Percentiles rank a stretch among this genome's conserved stretches.
Evolutionary conservation across 2,888 invertebrate genomes (phyloP).

Genomic region (Campoletis raptor): DNA sequence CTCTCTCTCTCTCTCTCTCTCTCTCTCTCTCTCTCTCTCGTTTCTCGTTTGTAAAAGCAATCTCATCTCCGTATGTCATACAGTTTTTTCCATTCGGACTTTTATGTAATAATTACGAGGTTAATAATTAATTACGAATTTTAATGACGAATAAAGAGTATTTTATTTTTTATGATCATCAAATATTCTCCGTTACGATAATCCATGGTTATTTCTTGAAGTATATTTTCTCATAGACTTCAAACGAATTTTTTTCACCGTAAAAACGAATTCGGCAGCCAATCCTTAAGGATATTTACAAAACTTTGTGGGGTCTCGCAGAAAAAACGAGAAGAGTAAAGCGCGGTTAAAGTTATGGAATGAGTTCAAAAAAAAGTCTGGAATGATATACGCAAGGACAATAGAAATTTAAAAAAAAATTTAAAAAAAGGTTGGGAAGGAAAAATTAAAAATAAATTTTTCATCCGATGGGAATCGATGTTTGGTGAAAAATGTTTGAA

Average conservation of each 20-base stretch:
- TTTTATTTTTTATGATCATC: not conserved
- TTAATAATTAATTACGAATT: not conserved
- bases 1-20: not conserved
- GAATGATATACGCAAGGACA: too few species aligned
- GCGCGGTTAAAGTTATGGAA: too few species aligned
- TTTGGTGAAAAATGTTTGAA: not conserved
- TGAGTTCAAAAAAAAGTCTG: too few species aligned
- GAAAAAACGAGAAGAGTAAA: too few species aligned
- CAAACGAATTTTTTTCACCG: not conserved
- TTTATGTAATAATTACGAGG: not conserved
- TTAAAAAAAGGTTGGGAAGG: not conserved
- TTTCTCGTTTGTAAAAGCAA: not conserved
- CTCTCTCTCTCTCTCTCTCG: not conserved
- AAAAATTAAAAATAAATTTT: not conserved
- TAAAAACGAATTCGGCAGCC: not conserved
- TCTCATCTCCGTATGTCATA: not conserved
- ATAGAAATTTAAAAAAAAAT: too few species aligned
- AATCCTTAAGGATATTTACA: not conserved
- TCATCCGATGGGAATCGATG: not conserved
- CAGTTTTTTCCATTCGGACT: not conserved
- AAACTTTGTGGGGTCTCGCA: too few species aligned
- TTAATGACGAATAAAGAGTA: not conserved
- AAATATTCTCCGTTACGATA: not conserved
- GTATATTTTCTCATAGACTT: not conserved
- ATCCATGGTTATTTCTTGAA: not conserved